Evolutionary conservation across 2,888 invertebrate species (phyloP).

Genomic region (Sminthurides aquaticus): DNA sequence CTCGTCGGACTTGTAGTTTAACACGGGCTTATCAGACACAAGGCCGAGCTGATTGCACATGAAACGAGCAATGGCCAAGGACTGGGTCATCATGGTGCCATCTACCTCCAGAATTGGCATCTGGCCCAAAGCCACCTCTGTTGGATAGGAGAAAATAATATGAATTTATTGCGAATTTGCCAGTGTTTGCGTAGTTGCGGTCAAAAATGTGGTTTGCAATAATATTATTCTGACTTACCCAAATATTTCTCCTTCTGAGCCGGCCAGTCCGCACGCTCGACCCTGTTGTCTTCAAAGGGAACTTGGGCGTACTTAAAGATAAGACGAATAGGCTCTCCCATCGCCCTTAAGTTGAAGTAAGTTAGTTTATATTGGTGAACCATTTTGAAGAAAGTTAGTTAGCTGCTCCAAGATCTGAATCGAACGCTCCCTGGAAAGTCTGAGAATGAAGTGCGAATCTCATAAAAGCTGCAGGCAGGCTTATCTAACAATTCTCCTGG

Average conservation of each 20-base stretch:
- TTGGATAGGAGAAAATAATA: too few species aligned
- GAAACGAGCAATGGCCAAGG: constrained; percentile 40
- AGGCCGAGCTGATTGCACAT: constrained; percentile 37
- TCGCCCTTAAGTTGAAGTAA: constrained; percentile 8
- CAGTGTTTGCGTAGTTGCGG: too few species aligned
- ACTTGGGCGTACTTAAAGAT: constrained; percentile 8
- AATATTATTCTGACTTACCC: not conserved
- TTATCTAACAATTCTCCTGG: not conserved
- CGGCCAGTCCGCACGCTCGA: constrained; percentile 4
- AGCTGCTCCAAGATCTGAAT: not conserved
- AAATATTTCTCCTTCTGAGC: not conserved
- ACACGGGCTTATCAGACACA: constrained; percentile 25
- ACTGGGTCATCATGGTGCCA: constrained; percentile 37
- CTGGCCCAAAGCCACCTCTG: constrained; percentile 34
- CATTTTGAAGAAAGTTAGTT: not conserved
- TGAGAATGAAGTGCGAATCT: not conserved
- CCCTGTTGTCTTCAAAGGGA: constrained; percentile 5
- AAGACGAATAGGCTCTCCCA: constrained; percentile 12
- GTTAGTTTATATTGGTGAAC: constrained; percentile 6
- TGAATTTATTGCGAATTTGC: too few species aligned
- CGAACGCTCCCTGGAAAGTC: not conserved
- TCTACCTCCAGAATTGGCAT: constrained; percentile 43
- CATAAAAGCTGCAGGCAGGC: not conserved
- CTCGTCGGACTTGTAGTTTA: constrained; percentile 22
- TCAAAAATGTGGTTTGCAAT: not conserved